Percentiles rank a stretch among this genome's conserved stretches.
Evolutionary conservation across 2,797 vertebrate genomes (phyloP).

Genomic region (Xenopus petersii): DNA sequence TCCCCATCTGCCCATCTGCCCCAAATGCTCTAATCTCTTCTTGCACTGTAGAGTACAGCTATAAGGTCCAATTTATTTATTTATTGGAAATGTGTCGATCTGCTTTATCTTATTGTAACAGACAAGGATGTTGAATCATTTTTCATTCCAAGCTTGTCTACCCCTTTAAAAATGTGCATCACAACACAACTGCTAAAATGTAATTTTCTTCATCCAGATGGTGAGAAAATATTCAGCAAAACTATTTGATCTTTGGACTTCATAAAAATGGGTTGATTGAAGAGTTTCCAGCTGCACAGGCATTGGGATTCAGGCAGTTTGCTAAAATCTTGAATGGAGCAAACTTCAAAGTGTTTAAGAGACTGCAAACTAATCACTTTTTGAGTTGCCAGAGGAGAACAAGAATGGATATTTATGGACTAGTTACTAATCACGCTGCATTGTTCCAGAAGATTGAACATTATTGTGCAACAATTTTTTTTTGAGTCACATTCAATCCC

Average conservation of each 20-base stretch:
- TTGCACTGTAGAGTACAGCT: too few relatives aligned
- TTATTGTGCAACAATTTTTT: conserved; percentile 6
- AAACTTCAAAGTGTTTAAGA: conserved; percentile 53
- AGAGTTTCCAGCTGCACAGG: conserved; percentile 45
- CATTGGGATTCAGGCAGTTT: conserved; percentile 35
- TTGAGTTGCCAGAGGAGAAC: conserved; percentile 52
- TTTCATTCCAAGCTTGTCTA: neutral
- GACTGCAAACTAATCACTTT: conserved; percentile 55
- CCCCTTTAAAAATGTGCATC: conserved; percentile 7
- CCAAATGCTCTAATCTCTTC: too few relatives aligned
- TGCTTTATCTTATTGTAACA: too few relatives aligned
- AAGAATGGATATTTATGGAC: conserved; percentile 54
- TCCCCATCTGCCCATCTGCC: too few relatives aligned
- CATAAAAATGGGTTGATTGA: conserved; percentile 35
- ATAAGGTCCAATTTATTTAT: too few relatives aligned
- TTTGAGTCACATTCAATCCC: conserved; percentile 11
- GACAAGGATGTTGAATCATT: too few relatives aligned
- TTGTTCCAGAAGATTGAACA: neutral
- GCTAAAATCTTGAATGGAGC: fast-evolving
- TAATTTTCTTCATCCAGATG: conserved; percentile 25
- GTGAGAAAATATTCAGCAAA: conserved; percentile 24
- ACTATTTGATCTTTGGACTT: conserved; percentile 19
- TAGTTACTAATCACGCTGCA: conserved; percentile 34
- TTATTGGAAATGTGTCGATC: too few relatives aligned
- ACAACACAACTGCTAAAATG: conserved; percentile 8